phyloP scores from a whole-genome alignment of 2,888 invertebrate genomes.

The Drosophila austrosaltans region DNA sequence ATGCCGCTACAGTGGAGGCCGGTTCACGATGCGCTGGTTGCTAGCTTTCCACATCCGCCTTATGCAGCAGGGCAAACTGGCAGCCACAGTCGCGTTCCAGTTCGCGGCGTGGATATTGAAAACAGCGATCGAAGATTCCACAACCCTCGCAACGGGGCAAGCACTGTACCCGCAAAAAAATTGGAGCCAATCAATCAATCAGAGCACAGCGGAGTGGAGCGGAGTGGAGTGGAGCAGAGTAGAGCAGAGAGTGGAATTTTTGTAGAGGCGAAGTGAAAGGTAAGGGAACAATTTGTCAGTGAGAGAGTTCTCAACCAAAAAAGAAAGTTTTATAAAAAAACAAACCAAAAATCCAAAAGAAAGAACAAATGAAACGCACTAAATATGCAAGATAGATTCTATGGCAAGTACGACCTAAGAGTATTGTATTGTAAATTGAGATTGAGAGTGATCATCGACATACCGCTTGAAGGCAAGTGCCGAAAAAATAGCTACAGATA shows the following conservation, averaged over 20 bases:
- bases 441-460: conserved; percentile 7
- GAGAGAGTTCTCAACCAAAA: conserved; percentile 67
- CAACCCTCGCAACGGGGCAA: conserved; percentile 90
- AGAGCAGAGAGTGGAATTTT: conserved; percentile 25
- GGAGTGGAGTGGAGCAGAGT: conserved; percentile 28
- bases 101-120: conserved; percentile 91
- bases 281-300: conserved; percentile 72
- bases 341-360: background rate
- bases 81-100: conserved; percentile 93
- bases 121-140: conserved; percentile 95
- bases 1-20: conserved; percentile 41
- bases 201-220: conserved; percentile 18
- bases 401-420: conserved; percentile 7
- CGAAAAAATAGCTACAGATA: conserved; percentile 7
- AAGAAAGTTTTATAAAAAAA: background rate
- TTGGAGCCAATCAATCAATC: conserved; percentile 32
- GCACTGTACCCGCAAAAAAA: conserved; percentile 73
- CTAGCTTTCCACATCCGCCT: conserved; percentile 89
- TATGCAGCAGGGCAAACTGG: conserved; percentile 94
- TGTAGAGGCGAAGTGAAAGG: conserved; percentile 50
- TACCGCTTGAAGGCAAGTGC: conserved; percentile 14
- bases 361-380: conserved; percentile 5
- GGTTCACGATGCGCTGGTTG: conserved; percentile 81
- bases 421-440: conserved; percentile 1
- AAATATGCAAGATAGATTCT: conserved; percentile 5